A percentile compares a stretch with the other conserved stretches of the same genome.
These are phyloP conservation scores for Gymnocypris eckloni DNA, from an alignment of 2,797 vertebrate genomes.

Conservation along the genomic window DNA sequence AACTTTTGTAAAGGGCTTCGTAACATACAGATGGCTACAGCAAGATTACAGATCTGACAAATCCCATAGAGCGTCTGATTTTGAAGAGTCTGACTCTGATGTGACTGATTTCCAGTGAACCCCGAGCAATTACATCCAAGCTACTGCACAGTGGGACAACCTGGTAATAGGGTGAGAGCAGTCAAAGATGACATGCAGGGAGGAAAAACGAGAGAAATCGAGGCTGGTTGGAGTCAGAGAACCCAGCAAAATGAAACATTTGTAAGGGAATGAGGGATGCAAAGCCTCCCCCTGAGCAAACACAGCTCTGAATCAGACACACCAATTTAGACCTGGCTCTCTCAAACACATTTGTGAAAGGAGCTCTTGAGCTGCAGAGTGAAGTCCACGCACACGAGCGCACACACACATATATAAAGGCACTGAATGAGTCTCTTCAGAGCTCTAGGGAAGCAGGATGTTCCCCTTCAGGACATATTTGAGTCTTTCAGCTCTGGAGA, in stretches of 20 bases:
- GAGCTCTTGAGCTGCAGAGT: constrained; percentile 41
- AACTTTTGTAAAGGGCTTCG: not conserved
- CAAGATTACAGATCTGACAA: constrained; percentile 21
- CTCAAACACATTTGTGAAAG: constrained; percentile 54
- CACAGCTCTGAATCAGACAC: constrained; percentile 77
- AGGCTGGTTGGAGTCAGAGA: constrained; percentile 18
- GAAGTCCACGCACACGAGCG: not conserved
- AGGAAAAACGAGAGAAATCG: constrained; percentile 1
- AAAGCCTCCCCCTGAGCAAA: constrained; percentile 72
- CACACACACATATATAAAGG: constrained; percentile 38
- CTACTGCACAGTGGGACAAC: not conserved
- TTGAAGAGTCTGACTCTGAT: constrained; percentile 22
- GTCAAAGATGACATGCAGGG: constrained; percentile 4
- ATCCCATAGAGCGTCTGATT: constrained; percentile 11
- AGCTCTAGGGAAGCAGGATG: constrained; percentile 76
- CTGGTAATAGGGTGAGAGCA: constrained; percentile 28
- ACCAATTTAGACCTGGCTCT: constrained; percentile 70
- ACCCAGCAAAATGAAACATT: constrained; percentile 14
- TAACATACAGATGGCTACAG: not conserved
- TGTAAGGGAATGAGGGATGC: constrained; percentile 50
- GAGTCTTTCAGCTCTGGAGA: constrained; percentile 67
- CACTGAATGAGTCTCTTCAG: constrained; percentile 79
- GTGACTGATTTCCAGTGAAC: constrained; percentile 20
- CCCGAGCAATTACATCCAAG: constrained; percentile 6
- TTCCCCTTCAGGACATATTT: constrained; percentile 77